A percentile compares a stretch with the other conserved stretches of the same genome.
Conservation (phyloP, 2,888 invertebrate genomes). For the Xylota segnis region DNA sequence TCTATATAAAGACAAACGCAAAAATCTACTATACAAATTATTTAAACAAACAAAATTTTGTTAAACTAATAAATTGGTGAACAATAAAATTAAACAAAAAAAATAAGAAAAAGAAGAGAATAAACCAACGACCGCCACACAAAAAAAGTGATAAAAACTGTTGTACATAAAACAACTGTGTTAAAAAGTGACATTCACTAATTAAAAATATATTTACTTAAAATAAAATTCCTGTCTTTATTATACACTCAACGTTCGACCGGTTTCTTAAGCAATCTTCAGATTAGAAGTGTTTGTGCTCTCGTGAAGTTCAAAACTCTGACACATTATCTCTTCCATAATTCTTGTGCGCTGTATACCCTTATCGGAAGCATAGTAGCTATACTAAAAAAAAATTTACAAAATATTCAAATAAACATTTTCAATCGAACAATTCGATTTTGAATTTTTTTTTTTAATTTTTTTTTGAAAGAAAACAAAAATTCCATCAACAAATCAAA, state of each 20-base stretch:
- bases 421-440: neutral
- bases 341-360: neutral
- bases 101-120: slow-evolving; percentile 54
- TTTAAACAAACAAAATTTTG: slow-evolving; percentile 19
- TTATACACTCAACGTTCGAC: slow-evolving; percentile 36
- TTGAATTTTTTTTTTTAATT: no score
- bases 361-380: slow-evolving; percentile 49
- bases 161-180: slow-evolving; percentile 52
- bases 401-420: neutral
- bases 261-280: slow-evolving; percentile 53
- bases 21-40: neutral
- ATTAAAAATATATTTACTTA: slow-evolving; percentile 52
- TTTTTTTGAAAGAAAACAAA: slow-evolving; percentile 6
- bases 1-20: neutral
- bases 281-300: slow-evolving; percentile 74
- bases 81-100: slow-evolving; percentile 50
- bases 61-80: slow-evolving; percentile 58
- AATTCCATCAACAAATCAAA: slow-evolving; percentile 28
- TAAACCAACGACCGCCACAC: slow-evolving; percentile 71
- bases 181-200: slow-evolving; percentile 59
- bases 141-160: slow-evolving; percentile 73
- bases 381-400: slow-evolving; percentile 20
- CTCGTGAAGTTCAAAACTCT: slow-evolving; percentile 70
- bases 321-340: slow-evolving; percentile 32
- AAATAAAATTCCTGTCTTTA: slow-evolving; percentile 28